Conservation (phyloP, 2,797 vertebrate genomes). For the Sebastolobus altivelis region DNA sequence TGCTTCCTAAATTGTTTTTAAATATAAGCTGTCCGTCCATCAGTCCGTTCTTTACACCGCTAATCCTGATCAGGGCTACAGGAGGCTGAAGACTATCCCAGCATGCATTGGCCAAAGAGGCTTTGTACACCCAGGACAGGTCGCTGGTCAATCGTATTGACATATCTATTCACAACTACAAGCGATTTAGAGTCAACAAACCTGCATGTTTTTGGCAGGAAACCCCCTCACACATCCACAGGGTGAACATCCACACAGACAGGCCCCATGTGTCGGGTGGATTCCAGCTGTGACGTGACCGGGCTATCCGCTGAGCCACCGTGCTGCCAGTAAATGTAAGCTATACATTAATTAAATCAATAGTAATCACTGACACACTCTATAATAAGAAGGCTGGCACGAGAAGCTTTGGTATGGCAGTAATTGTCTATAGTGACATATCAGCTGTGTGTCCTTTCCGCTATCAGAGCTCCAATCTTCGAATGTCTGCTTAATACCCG, state of each 20-base stretch:
- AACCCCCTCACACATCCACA: neutral
- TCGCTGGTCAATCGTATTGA: neutral
- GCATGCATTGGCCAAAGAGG: neutral
- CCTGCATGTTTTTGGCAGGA: neutral
- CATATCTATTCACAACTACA: neutral
- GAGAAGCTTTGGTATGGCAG: conserved; percentile 1
- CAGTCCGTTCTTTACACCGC: neutral
- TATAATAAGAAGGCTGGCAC: conserved; percentile 20
- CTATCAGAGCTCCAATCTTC: conserved; percentile 25
- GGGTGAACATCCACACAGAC: neutral
- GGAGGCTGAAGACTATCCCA: neutral
- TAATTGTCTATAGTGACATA: conserved; percentile 38
- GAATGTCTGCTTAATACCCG: conserved; percentile 11
- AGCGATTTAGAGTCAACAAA: neutral
- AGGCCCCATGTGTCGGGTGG: neutral
- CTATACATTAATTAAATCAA: conserved; percentile 39
- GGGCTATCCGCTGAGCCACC: conserved; percentile 20
- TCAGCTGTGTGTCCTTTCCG: conserved; percentile 18
- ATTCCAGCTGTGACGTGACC: conserved; percentile 15
- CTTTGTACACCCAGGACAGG: neutral
- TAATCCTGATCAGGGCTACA: neutral
- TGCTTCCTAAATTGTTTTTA: neutral
- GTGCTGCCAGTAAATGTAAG: conserved; percentile 13
- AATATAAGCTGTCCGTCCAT: neutral
- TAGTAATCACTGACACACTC: conserved; percentile 25